These are phyloP conservation scores for Meriones psammophilus DNA, from an alignment of 2,797 vertebrate genomes.

Conservation along the genomic window DNA sequence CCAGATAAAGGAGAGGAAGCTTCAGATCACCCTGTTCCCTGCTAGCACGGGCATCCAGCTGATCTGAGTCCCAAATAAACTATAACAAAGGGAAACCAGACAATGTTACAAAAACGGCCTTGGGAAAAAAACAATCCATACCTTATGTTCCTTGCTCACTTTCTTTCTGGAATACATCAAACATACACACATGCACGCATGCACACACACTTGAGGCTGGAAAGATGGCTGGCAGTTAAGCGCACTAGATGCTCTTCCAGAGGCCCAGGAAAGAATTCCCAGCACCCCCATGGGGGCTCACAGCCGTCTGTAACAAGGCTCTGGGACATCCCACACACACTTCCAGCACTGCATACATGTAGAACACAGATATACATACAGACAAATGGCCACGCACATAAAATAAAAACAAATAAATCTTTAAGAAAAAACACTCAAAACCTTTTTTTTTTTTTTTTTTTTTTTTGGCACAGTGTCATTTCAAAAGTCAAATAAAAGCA, in stretches of 20 bases:
- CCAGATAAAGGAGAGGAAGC: conserved; percentile 67
- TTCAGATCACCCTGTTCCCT: conserved; percentile 72
- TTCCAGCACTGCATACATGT: not conserved
- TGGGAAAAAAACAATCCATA: conserved; percentile 84
- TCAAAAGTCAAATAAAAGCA: conserved; percentile 83
- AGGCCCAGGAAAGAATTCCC: not conserved
- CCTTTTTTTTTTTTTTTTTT: conserved; percentile 83
- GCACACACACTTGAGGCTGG: conserved; percentile 68
- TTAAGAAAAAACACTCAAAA: conserved; percentile 79
- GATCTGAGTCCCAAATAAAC: conserved; percentile 79
- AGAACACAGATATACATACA: not conserved
- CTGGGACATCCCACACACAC: not conserved
- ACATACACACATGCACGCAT: conserved; percentile 65
- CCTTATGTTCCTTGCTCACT: conserved; percentile 79
- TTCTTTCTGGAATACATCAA: conserved; percentile 83
- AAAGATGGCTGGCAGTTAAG: not conserved
- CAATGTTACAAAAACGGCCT: conserved; percentile 73
- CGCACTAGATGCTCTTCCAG: not conserved
- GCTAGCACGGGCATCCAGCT: conserved; percentile 77
- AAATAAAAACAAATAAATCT: not conserved
- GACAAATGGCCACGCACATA: not conserved
- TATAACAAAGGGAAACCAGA: conserved; percentile 78
- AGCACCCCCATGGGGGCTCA: not conserved
- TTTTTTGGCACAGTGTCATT: conserved; percentile 84
- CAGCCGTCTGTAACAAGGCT: not conserved